These are phyloP conservation scores for Semaprochilodus insignis DNA, from an alignment of 2,797 vertebrate genomes.

Conservation along the genomic window DNA sequence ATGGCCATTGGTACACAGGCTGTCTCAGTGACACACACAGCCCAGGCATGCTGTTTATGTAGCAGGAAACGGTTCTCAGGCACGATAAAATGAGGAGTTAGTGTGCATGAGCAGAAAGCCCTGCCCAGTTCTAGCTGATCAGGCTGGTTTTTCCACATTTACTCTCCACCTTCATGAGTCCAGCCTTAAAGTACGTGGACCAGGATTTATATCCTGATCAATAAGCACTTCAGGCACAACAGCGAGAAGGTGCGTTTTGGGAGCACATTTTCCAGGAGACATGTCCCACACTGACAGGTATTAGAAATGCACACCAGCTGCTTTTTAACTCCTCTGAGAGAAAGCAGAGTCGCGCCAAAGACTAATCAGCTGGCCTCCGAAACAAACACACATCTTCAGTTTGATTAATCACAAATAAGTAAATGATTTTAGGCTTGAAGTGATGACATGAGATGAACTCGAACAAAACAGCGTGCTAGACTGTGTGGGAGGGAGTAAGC, in stretches of 20 bases:
- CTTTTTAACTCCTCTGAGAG: conserved; percentile 19
- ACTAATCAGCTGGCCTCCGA: conserved; percentile 19
- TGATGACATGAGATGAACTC: not conserved
- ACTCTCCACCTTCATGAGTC: conserved; percentile 61
- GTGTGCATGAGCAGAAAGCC: conserved; percentile 29
- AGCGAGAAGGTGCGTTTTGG: conserved; percentile 32
- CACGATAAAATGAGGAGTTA: not conserved
- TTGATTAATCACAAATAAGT: conserved; percentile 36
- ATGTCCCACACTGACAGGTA: not conserved
- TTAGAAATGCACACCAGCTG: not conserved
- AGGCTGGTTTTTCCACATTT: conserved; percentile 59
- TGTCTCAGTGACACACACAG: conserved; percentile 13
- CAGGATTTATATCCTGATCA: conserved; percentile 54
- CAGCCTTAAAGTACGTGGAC: conserved; percentile 62
- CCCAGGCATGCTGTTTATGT: not conserved
- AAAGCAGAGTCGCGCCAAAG: not conserved
- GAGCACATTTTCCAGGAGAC: conserved; percentile 17
- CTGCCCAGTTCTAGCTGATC: conserved; percentile 56
- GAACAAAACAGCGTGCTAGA: not conserved
- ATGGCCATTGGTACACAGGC: not conserved
- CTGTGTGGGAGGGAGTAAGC: not conserved
- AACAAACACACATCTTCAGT: conserved; percentile 22
- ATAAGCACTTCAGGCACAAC: conserved; percentile 25
- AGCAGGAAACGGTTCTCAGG: not conserved
- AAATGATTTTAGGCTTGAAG: conserved; percentile 4